These are phyloP conservation scores for Tamandua tetradactyla DNA, from an alignment of 2,797 vertebrate species.

Conservation along the genomic window DNA sequence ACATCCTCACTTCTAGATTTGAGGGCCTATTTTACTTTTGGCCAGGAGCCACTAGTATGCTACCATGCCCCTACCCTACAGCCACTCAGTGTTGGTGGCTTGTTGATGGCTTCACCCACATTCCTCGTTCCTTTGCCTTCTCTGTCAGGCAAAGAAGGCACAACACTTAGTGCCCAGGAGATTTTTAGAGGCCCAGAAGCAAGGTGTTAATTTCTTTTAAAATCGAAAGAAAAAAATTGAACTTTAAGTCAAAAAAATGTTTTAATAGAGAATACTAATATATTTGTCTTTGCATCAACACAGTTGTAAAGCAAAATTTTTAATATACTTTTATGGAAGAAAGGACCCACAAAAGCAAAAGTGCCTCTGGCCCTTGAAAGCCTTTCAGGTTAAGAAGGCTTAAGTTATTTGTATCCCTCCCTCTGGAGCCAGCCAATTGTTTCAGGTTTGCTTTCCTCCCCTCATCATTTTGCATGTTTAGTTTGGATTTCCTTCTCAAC, in stretches of 20 bases:
- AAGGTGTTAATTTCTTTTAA: neutral
- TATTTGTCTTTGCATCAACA: neutral
- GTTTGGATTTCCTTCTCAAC: slow-evolving; percentile 80
- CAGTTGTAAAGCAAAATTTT: neutral
- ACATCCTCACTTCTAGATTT: neutral
- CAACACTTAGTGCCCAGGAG: neutral
- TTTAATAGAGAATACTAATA: neutral
- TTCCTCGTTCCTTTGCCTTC: neutral
- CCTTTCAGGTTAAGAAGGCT: neutral
- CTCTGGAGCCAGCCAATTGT: slow-evolving; percentile 57
- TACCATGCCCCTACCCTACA: neutral
- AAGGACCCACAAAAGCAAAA: neutral
- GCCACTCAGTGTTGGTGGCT: neutral
- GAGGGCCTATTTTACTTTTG: neutral
- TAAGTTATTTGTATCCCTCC: neutral
- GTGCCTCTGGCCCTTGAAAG: neutral
- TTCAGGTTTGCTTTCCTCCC: slow-evolving; percentile 71
- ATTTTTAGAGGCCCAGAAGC: neutral
- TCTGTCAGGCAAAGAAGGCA: fast-evolving
- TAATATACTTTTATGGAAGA: neutral
- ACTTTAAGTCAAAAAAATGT: slow-evolving; percentile 13
- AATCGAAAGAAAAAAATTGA: neutral
- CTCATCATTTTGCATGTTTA: slow-evolving; percentile 55
- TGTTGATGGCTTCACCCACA: fast-evolving
- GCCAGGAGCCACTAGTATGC: neutral